These are phyloP conservation scores for Dendrocincla tyrannina DNA, from an alignment of 2,797 vertebrate species.

Conservation along the genomic window DNA sequence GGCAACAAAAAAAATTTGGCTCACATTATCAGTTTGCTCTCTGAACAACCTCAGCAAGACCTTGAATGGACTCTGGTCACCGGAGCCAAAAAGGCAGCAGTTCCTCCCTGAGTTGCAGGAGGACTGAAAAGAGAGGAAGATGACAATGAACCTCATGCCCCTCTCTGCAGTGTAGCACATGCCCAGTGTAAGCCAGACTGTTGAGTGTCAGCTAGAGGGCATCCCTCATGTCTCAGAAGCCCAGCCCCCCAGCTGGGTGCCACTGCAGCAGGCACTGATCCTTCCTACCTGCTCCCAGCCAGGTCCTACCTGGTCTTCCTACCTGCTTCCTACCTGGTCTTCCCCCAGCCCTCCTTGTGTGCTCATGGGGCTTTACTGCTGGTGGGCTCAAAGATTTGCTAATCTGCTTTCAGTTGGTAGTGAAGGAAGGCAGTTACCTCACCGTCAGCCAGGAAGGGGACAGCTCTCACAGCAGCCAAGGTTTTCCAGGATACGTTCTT, in stretches of 20 bases:
- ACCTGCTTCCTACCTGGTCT: background rate
- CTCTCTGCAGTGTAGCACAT: accelerated
- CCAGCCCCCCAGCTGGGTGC: accelerated
- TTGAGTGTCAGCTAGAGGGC: no score
- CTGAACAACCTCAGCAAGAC: background rate
- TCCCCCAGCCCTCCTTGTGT: background rate
- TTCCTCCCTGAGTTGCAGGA: background rate
- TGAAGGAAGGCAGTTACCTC: accelerated
- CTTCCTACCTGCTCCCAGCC: accelerated
- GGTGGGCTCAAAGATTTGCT: background rate
- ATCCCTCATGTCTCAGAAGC: background rate
- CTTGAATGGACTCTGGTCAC: background rate
- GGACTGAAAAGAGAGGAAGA: background rate
- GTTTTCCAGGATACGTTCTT: background rate
- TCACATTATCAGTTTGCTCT: background rate
- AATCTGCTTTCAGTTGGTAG: accelerated
- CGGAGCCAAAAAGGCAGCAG: background rate
- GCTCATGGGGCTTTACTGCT: background rate
- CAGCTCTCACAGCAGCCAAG: background rate
- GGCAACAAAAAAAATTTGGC: background rate
- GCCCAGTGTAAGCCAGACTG: background rate
- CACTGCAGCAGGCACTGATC: background rate
- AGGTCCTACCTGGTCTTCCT: no score
- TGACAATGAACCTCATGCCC: accelerated
- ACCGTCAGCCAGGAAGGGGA: background rate